Base-by-base conservation (phyloP, 2,113 vertebrate species). In the Halichoerus grypus region DNA sequence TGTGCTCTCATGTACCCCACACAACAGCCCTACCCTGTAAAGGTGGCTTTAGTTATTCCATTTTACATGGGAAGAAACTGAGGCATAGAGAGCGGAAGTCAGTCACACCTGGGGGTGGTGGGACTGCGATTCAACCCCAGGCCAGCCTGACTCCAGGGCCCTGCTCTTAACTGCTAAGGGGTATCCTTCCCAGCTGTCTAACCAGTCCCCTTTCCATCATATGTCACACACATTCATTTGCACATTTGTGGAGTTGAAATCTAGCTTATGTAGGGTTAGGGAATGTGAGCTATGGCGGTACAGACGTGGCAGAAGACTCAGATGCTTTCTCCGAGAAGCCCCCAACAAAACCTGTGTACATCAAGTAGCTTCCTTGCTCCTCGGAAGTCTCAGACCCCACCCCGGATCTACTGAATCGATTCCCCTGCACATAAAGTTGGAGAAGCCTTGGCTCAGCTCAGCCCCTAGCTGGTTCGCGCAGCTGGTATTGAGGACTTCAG, bases 1-100 rank as follows among this genome's bases (percentile, higher is more conserved):
- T 3, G 11, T 46, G 12, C 31, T 13, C 14, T 67, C 18, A 0
- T 28, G 22, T 67, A 24, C 39, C 22, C 31, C 22, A 4, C 39
- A 72, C 33, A 24, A 11, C 22, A 57, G 5, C 22, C 61, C 24
- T 71, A 9, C 36, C 39, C 33, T 36, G 19, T 21, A 80, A 90
- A 57, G n/a, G 59, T 46, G 19, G 6, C 21, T 91, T 80, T 49
- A 13, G 1, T 74, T 19, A 46, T 61, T 24, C 46, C 31, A 19
- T 88, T 94, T 95, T 55, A 65, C 53, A 4, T 8, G 49, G 21
- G 63, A 59, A 53, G 82, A 95, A 82, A 89, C 59, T 49, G 84
- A 94, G 88, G 42, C n/a, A 28, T 19, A n/a, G 71, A 26, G 49
- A 72, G 6, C 36, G 28, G 33, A 82, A 46, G 53, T n/a, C 5